Percentiles rank a stretch among this genome's conserved stretches.
Evolutionary conservation across 2,797 vertebrate genomes (phyloP).

Genomic region (Rhincodon typus): DNA sequence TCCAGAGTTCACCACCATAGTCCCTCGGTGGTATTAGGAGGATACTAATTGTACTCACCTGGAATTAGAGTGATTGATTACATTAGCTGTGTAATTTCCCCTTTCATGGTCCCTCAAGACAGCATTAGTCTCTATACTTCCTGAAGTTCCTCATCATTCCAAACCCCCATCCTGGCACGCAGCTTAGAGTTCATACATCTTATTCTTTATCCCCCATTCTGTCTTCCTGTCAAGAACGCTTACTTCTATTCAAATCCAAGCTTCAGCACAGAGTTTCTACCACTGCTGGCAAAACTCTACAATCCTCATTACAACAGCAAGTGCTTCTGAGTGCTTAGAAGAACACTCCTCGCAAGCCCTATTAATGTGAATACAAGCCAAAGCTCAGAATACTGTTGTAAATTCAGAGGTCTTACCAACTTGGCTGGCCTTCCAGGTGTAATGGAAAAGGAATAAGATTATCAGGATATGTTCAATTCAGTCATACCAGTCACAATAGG

Average conservation of each 20-base stretch:
- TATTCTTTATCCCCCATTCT: neutral
- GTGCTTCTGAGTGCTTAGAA: no score
- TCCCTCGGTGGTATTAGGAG: neutral
- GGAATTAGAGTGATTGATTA: slow-evolving; percentile 3
- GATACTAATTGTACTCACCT: neutral
- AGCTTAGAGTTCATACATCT: neutral
- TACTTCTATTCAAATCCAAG: neutral
- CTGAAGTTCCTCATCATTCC: slow-evolving; percentile 7
- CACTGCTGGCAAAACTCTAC: neutral
- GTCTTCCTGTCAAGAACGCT: neutral
- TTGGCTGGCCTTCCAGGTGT: neutral
- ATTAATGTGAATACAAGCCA: neutral
- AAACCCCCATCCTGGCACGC: neutral
- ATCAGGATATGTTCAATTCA: neutral
- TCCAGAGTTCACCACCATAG: no score
- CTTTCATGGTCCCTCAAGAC: neutral
- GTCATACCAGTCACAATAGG: neutral
- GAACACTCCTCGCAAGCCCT: neutral
- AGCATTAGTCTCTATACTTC: neutral
- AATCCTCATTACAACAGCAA: neutral
- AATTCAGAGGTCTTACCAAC: neutral
- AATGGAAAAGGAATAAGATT: neutral
- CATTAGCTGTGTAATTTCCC: neutral
- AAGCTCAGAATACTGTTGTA: neutral
- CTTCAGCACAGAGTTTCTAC: neutral